Conservation (phyloP, 64 coral and sea anemone genomes). For the Anthopleura sola region DNA sequence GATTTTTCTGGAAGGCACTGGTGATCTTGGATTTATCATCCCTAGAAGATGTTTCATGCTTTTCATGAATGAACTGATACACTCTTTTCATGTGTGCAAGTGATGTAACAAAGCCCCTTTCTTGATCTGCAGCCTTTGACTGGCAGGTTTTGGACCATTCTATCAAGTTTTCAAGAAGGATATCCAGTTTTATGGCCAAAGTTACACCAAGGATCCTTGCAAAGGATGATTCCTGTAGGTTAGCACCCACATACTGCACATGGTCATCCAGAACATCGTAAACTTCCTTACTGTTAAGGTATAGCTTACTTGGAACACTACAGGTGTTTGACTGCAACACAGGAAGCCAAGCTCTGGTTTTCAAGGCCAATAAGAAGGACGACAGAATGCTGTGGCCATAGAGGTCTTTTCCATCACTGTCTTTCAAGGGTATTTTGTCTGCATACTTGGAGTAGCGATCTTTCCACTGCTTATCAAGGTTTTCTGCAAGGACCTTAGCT, state of each 20-base stretch:
- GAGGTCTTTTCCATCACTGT: constrained; percentile 39
- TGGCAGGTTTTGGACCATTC: constrained; percentile 41
- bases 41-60: background rate
- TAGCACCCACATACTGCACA: constrained; percentile 33
- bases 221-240: constrained; percentile 43
- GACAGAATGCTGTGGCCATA: constrained; percentile 22
- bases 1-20: constrained; percentile 45
- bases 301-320: constrained; percentile 42
- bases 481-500: constrained; percentile 32
- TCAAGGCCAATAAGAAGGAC: constrained; percentile 63
- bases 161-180: constrained; percentile 49
- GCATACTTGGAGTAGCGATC: constrained; percentile 59
- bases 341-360: constrained; percentile 46
- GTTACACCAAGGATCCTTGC: constrained; percentile 37
- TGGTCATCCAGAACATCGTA: constrained; percentile 48
- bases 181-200: constrained; percentile 34
- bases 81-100: constrained; percentile 66
- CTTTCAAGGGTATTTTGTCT: constrained; percentile 36
- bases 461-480: constrained; percentile 58
- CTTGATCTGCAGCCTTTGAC: background rate
- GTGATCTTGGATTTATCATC: constrained; percentile 35
- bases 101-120: constrained; percentile 35
- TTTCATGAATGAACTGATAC: constrained; percentile 42
- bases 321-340: background rate
- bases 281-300: constrained; percentile 11